Evolutionary conservation across 2,888 invertebrate genomes (phyloP).

Genomic region (Eretmocerus hayati): DNA sequence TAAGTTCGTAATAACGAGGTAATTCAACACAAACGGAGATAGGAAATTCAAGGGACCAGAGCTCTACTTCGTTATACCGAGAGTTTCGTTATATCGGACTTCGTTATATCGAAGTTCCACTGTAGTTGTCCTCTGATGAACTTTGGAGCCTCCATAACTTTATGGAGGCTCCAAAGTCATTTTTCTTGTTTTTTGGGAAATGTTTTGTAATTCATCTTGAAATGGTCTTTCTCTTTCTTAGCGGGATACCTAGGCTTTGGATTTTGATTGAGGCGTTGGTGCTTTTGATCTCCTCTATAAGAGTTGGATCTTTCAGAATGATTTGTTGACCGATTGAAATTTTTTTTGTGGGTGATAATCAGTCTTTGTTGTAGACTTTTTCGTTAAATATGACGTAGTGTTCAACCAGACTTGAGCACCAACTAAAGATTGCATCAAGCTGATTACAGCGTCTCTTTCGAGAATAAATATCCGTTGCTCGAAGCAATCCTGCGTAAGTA

Average conservation of each 20-base stretch:
- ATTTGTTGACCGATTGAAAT: not conserved
- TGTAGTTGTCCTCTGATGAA: too few relatives aligned
- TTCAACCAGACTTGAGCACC: constrained; percentile 20
- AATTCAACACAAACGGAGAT: too few relatives aligned
- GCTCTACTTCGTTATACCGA: too few relatives aligned
- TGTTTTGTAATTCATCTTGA: constrained; percentile 8
- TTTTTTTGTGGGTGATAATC: not conserved
- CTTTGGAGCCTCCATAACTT: too few relatives aligned
- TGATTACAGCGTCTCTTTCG: too few relatives aligned
- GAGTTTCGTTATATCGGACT: too few relatives aligned
- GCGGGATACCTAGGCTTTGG: not conserved
- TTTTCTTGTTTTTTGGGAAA: constrained; percentile 2
- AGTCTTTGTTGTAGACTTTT: not conserved
- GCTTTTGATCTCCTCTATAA: not conserved
- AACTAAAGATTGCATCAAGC: too few relatives aligned
- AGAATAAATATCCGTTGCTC: too few relatives aligned
- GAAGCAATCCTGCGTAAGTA: too few relatives aligned
- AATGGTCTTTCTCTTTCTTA: not conserved
- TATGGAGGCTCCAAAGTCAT: constrained; percentile 11
- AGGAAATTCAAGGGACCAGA: too few relatives aligned
- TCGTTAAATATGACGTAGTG: constrained; percentile 10
- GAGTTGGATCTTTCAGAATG: not conserved
- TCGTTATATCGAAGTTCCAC: too few relatives aligned
- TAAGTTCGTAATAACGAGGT: too few relatives aligned
- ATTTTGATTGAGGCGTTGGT: not conserved